Base-by-base conservation (phyloP, 2,113 vertebrate species). In the Dolichallabes microphthalmus region DNA sequence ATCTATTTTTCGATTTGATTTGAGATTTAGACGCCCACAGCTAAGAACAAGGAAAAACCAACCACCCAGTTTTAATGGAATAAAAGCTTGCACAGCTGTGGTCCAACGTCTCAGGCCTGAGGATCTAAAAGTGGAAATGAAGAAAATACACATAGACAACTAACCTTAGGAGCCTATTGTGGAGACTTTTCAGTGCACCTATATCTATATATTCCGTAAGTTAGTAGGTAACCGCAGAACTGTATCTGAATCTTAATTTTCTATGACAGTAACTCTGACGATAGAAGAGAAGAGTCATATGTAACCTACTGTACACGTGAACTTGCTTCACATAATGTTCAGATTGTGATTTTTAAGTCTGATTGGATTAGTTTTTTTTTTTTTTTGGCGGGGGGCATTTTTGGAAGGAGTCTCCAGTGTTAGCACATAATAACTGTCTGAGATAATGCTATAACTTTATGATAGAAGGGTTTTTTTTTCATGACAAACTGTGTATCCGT, bases 61-160 rank as follows among this genome's bases (percentile, higher is more conserved):
- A 60, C 82, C 66, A 50, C 66, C 66, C 73, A 53, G 73, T 63
- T 78, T 81, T 89, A 89, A 89, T 87, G 76, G 81, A 89, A 83
- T 81, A 64, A 84, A 39, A 77, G 77, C 68, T 58, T 52, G 69
- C 69, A 82, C 88, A 89, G 84, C 86, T 89, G 88, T 81, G 88
- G 69, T 77, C 55, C 76, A 61, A 76, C 50, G 69, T 85, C 84
- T 87, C 69, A 55, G 55, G 81, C 86, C 83, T 80, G 80, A 76
- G 83, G 80, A 80, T 87, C 69, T n/a, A 6, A 7, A 74, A 55
- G 61, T 80, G 68, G 68, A 82, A 79, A 88, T 1, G 25, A 74
- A 15, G 12, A 15, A 45, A 6, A 2, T 14, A 55, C 50, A 76
- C 50, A 10, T n/a, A 27, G 19, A 76, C 25, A 76, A 39, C 39